Evolutionary conservation across 1,140 invertebrate genomes (phyloP), one percentile per base, ranked within the genome.

Genomic region (Conus betulinus): DNA sequence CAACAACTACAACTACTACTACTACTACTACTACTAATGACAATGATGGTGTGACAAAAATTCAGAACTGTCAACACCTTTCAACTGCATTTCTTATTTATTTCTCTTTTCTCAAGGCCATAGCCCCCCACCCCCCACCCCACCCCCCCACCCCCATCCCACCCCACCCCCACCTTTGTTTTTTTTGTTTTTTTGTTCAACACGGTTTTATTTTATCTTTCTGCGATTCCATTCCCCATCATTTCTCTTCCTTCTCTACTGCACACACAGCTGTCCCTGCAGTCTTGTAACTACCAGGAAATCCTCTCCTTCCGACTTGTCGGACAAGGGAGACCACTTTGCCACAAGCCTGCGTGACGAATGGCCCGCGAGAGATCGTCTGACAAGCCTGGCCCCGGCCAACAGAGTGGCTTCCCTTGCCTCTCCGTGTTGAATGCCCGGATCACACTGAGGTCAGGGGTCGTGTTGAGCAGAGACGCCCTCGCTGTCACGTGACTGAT

Each of bases 21-120:
- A 84, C 39, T 84, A 84, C 39, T 84, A 84, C 39, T 84, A 84
- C 39, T 84, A 84, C 55, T 53, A 84, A 3, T 84, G 60, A 63
- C 60, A 13, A 63, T 20, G 10, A 11, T 63, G 60, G 60, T 63
- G 60, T 63, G 0, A 1, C 17, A 4, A 11, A 63, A 20, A 0
- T 11, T 1, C 11, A 63, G 11, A 63, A 20, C 60, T 20, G 60
- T 13, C 17, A 20, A 11, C 60, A 63, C 17, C 0, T 20, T 2
- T 13, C 0, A 39, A 39, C 3, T 39, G 39, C 39, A 63, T 63
- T 63, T 63, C 11, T 20, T 63, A 11, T 63, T 63, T 4, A 63
- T 17, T 60, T 60, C 57, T 60, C 7, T 17, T 60, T 17, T 60
- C 57, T 60, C 57, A 10, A 7, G 7, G 8, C 17, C 57, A 10